A percentile compares a stretch with the other conserved stretches of the same genome.
Conservation (phyloP, 2,888 invertebrate genomes). For the Elaeidobius kamerunicus region DNA sequence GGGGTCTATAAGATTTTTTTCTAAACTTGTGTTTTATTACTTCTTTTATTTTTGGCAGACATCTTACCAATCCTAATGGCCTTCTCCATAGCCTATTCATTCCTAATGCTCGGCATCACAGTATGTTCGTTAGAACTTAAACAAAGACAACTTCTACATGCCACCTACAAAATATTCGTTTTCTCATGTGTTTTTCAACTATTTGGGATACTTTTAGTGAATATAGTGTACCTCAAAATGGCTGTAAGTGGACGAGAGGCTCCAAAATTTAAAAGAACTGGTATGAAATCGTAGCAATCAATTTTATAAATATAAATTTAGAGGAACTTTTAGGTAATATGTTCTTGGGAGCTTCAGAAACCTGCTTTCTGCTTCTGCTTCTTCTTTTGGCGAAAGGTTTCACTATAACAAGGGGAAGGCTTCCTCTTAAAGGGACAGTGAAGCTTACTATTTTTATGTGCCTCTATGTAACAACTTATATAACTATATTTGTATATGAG, state of each 20-base stretch:
- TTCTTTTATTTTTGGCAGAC: conserved; percentile 57
- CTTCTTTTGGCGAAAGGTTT: conserved; percentile 86
- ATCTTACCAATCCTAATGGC: conserved; percentile 79
- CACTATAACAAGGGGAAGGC: conserved; percentile 81
- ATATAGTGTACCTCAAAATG: conserved; percentile 71
- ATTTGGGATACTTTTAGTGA: conserved; percentile 65
- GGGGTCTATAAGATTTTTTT: conserved; percentile 42
- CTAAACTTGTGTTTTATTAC: no score
- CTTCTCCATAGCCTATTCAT: conserved; percentile 68
- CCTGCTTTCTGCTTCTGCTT: conserved; percentile 72
- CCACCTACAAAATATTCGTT: conserved; percentile 84
- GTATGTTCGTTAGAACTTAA: conserved; percentile 74
- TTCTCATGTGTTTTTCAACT: conserved; percentile 69
- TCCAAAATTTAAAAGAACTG: conserved; percentile 50
- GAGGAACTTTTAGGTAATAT: conserved; percentile 44
- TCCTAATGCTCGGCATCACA: conserved; percentile 68
- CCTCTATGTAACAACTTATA: conserved; percentile 68
- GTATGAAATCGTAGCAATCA: conserved; percentile 42
- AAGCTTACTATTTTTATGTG: conserved; percentile 80
- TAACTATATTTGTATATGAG: conserved; percentile 76
- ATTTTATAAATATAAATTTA: background rate
- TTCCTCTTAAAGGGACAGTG: conserved; percentile 68
- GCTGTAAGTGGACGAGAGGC: conserved; percentile 70
- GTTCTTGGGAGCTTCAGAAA: conserved; percentile 69
- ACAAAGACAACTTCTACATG: conserved; percentile 76